These are phyloP conservation scores for Phyllotreta striolata DNA, from an alignment of 2,888 invertebrate species.

Conservation along the genomic window DNA sequence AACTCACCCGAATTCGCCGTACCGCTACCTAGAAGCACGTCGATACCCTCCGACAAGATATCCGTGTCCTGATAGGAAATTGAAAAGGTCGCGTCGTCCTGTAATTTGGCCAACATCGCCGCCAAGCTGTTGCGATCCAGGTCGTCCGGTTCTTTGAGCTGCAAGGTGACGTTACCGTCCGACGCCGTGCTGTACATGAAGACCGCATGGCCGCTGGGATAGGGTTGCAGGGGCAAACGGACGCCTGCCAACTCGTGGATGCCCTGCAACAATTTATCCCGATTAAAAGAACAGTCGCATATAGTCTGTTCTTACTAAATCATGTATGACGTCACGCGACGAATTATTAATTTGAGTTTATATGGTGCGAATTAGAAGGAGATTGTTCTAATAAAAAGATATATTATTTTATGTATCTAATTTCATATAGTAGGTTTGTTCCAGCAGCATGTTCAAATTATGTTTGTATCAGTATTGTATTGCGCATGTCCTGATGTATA, in stretches of 20 bases:
- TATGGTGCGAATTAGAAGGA: no score
- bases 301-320: no score
- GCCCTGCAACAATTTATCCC: conserved; percentile 48
- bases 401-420: no score
- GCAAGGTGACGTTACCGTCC: conserved; percentile 71
- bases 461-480: no score
- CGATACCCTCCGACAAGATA: conserved; percentile 70
- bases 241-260: conserved; percentile 61
- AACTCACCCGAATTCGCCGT: conserved; percentile 64
- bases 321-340: no score
- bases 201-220: conserved; percentile 69
- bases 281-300: not conserved
- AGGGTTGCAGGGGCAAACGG: conserved; percentile 64
- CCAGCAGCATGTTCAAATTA: no score
- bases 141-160: conserved; percentile 69
- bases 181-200: conserved; percentile 75
- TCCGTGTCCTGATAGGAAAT: conserved; percentile 80
- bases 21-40: conserved; percentile 66
- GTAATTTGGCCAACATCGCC: conserved; percentile 63
- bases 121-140: conserved; percentile 61
- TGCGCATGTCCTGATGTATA: no score
- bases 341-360: no score
- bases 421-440: no score
- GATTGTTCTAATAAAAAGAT: no score
- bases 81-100: conserved; percentile 73